Conservation (phyloP, 2,797 vertebrate species). For the Phrynocephalus forsythii region DNA sequence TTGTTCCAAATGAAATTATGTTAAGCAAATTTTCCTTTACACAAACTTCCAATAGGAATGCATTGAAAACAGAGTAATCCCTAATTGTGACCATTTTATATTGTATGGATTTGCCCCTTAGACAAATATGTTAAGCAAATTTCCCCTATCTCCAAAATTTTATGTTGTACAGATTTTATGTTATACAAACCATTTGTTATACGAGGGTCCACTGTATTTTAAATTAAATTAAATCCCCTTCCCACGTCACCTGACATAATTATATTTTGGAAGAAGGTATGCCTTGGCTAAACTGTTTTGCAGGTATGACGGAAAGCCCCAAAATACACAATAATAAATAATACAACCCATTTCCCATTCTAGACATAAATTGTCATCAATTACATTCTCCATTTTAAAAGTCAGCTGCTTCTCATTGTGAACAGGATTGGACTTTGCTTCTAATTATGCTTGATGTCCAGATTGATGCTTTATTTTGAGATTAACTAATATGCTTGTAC, state of each 20-base stretch:
- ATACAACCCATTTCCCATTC: background rate
- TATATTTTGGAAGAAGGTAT: background rate
- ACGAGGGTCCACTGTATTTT: background rate
- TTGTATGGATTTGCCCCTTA: no score
- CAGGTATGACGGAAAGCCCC: background rate
- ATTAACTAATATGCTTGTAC: background rate
- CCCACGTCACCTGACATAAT: background rate
- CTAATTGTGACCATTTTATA: no score
- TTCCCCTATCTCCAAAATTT: no score
- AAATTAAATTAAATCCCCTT: background rate
- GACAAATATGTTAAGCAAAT: no score
- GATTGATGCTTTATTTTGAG: background rate
- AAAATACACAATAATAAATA: background rate
- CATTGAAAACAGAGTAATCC: no score
- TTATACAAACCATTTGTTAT: no score
- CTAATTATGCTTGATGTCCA: background rate
- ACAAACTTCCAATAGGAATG: no score
- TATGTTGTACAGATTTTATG: no score
- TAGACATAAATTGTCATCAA: no score
- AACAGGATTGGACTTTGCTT: background rate
- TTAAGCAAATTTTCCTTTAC: no score
- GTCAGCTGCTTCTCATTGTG: background rate
- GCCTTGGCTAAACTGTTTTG: background rate
- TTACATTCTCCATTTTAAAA: background rate
- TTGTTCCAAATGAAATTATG: no score